phyloP scores from a whole-genome alignment of 2,888 invertebrate genomes.

The Hartigia nigra region DNA sequence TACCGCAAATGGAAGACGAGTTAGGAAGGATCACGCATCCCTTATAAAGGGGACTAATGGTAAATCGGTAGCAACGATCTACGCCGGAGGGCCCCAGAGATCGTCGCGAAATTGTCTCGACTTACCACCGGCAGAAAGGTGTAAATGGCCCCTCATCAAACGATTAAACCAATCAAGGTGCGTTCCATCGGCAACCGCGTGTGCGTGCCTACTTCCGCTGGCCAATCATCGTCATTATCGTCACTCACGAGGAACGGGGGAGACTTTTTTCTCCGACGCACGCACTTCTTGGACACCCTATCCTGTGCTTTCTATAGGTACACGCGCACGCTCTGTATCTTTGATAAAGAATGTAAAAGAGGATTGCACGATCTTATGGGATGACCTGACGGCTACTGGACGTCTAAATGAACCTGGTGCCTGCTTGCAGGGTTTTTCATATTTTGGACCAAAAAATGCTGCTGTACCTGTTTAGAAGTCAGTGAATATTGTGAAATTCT shows the following conservation, averaged over 20 bases:
- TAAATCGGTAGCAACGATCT: background rate
- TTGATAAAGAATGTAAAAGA: background rate
- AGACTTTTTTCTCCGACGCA: background rate
- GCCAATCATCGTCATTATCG: conserved; percentile 22
- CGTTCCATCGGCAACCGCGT: background rate
- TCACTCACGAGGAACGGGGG: conserved; percentile 1
- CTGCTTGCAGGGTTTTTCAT: background rate
- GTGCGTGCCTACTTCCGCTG: conserved; percentile 12
- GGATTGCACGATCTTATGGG: background rate
- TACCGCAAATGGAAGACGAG: background rate
- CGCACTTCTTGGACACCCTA: background rate
- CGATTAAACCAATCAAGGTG: conserved; percentile 23
- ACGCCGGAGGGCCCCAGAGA: background rate
- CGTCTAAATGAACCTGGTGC: background rate
- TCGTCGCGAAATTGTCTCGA: background rate
- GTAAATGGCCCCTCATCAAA: conserved; percentile 21
- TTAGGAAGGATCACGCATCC: background rate
- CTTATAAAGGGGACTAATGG: background rate
- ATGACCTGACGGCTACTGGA: background rate
- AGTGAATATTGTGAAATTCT: background rate
- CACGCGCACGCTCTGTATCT: background rate
- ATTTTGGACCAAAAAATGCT: background rate
- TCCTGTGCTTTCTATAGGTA: background rate
- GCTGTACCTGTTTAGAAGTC: background rate
- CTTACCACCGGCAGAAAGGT: conserved; percentile 11